These are phyloP conservation scores for Leptopilina syphax DNA, from an alignment of 2,888 invertebrate species.

Conservation along the genomic window DNA sequence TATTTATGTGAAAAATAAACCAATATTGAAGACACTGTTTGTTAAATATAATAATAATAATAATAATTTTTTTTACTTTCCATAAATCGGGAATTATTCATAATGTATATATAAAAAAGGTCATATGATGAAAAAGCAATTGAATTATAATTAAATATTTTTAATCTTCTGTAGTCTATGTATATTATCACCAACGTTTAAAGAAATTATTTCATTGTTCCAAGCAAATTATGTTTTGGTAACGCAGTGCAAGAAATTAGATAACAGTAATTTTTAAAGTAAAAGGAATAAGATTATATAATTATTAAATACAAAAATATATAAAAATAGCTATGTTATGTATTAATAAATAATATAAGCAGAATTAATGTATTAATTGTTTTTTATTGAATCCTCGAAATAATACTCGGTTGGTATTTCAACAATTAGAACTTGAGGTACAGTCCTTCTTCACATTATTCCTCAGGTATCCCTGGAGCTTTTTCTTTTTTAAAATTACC, in stretches of 20 bases:
- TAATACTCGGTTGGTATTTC: too few relatives aligned
- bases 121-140: background rate
- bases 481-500: too few relatives aligned
- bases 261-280: background rate
- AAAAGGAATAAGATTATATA: background rate
- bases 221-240: background rate
- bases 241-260: background rate
- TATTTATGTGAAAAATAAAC: background rate
- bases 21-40: background rate
- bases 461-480: too few relatives aligned
- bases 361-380: background rate
- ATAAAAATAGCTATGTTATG: conserved; percentile 4
- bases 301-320: background rate
- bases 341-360: conserved; percentile 18
- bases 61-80: background rate
- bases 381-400: too few relatives aligned
- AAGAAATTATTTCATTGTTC: background rate
- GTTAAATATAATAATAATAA: background rate
- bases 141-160: background rate
- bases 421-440: too few relatives aligned
- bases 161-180: background rate
- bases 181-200: background rate
- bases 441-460: too few relatives aligned
- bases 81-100: conserved; percentile 3
- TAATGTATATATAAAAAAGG: conserved; percentile 1